Conservation (phyloP, 2,888 invertebrate genomes). For the Nomada flava region DNA sequence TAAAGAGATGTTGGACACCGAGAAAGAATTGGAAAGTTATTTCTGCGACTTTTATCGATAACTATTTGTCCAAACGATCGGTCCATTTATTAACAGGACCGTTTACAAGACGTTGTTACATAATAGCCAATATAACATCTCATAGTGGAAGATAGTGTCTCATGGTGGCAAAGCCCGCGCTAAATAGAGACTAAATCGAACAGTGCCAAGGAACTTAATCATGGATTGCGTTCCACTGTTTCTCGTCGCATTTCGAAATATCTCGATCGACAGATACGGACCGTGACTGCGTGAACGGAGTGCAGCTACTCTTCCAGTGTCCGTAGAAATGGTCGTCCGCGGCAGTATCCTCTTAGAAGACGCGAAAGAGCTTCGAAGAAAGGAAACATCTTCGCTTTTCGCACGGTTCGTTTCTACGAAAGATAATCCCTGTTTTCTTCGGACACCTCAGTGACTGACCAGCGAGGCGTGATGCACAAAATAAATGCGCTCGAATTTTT, state of each 20-base stretch:
- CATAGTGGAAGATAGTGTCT: not conserved
- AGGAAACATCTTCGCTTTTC: constrained; percentile 13
- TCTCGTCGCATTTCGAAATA: constrained; percentile 7
- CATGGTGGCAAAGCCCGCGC: not conserved
- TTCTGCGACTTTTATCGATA: not conserved
- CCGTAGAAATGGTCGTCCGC: constrained; percentile 14
- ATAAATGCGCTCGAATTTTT: not conserved
- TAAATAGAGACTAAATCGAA: constrained; percentile 14
- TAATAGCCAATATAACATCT: not conserved
- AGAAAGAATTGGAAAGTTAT: not conserved
- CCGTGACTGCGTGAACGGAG: not conserved
- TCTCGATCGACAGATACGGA: not conserved
- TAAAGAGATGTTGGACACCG: not conserved
- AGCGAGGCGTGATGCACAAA: not conserved
- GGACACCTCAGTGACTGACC: constrained; percentile 2
- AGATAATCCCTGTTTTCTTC: not conserved
- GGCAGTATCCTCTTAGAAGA: constrained; percentile 20
- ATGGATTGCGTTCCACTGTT: constrained; percentile 1
- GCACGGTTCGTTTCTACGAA: not conserved
- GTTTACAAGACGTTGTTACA: not conserved
- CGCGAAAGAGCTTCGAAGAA: not conserved
- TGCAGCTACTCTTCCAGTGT: constrained; percentile 7
- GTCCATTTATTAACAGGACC: not conserved
- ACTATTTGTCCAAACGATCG: not conserved
- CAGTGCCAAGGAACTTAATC: constrained; percentile 22